Base-by-base conservation (phyloP, 2,797 vertebrate species). In the Spinibarbus caldwelli region DNA sequence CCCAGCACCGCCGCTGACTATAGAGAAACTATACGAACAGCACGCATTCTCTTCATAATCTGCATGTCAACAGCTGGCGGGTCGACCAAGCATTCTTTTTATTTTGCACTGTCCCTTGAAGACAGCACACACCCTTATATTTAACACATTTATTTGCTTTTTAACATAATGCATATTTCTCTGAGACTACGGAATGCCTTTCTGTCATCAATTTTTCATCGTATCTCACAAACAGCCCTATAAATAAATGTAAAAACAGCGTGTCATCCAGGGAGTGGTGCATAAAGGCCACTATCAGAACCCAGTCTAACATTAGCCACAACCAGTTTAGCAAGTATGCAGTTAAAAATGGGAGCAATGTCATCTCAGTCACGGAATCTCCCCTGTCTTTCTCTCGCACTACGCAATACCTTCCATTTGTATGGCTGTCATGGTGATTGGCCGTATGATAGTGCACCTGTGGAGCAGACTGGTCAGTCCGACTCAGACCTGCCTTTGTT, bases 371-470 rank as follows among this genome's bases (percentile, higher is more conserved):
- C 86, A 83, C 17, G 4, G 49, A 68, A 36, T 36, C 80, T 71
- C 49, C 23, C 54, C 19, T 12, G 29, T 78, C 54, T 75, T 80
- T 70, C 62, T 64, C 26, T 43, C 17, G 5, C 3, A 49, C 84
- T 52, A n/a, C n/a, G n/a, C n/a, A n/a, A n/a, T n/a, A 29, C 66
- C 86, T 85, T 90, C 80, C 87, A 87, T 89, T 88, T 89, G 78
- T 59, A 66, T 52, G 41, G 87, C 88, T 64, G 86, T 57, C 88
- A 91, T 89, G 86, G 86, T 70, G 26, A 87, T 76, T 49, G 49
- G 54, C 49, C 14, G 70, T 79, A 66, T 78, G 76, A 80, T 71
- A 72, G 73, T 6, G 71, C 89, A 90, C 86, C 86, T 90, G 86
- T 87, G 70, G 66, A 84, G 43, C 77, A 87, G 57, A 45, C 19